Percentiles rank a stretch among this genome's conserved stretches.
Conservation (phyloP, 2,113 vertebrate species). For the Alethe castanea region DNA sequence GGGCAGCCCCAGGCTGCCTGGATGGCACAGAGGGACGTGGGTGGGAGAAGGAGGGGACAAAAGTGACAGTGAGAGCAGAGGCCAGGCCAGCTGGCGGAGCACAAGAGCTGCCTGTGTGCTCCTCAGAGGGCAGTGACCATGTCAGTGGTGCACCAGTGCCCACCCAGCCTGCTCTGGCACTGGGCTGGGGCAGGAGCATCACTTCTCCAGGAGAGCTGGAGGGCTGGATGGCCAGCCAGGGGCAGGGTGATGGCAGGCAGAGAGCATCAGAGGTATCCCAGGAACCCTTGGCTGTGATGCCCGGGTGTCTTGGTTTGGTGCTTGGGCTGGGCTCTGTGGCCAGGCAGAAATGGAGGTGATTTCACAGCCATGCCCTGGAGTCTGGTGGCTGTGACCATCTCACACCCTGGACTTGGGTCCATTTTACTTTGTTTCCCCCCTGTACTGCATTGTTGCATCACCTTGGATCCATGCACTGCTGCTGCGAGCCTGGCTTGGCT, state of each 20-base stretch:
- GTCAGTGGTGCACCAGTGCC: background rate
- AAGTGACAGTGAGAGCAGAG: background rate
- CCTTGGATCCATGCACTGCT: background rate
- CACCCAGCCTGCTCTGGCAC: background rate
- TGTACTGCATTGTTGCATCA: background rate
- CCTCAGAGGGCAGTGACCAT: background rate
- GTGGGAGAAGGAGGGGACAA: background rate
- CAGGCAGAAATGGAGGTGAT: background rate
- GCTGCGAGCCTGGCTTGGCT: background rate
- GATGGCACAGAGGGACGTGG: background rate
- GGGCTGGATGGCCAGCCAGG: background rate
- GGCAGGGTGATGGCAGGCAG: background rate
- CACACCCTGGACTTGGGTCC: background rate
- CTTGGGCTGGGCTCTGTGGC: background rate
- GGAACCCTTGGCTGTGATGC: background rate
- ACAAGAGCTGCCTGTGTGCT: background rate
- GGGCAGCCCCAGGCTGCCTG: background rate
- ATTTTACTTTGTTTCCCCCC: background rate
- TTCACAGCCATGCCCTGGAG: accelerated
- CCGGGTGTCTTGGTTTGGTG: background rate
- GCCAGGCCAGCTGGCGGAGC: background rate
- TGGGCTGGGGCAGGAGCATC: background rate
- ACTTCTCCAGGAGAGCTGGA: background rate
- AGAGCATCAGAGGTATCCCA: accelerated
- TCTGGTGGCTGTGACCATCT: background rate